Percentiles rank a stretch among this genome's conserved stretches.
Evolutionary conservation across 2,113 vertebrate species (phyloP).

Genomic region (Pipra filicauda): DNA sequence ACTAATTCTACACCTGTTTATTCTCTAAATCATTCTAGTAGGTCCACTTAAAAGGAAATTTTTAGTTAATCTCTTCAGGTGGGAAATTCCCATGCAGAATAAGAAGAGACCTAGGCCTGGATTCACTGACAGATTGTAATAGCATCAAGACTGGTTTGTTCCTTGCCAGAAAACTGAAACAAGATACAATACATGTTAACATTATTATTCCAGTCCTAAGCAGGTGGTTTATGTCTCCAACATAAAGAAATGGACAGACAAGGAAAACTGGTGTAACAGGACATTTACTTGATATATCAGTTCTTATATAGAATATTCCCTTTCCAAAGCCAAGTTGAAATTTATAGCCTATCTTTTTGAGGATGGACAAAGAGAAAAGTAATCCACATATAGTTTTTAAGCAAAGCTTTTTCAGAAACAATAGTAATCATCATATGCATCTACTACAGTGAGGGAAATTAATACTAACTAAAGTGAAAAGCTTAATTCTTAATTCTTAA

Average conservation of each 20-base stretch:
- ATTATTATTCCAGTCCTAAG: neutral
- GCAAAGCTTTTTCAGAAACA: neutral
- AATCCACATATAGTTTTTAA: neutral
- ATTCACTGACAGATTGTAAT: neutral
- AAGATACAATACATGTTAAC: neutral
- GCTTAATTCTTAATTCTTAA: neutral
- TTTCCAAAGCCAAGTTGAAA: neutral
- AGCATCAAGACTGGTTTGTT: neutral
- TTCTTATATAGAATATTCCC: neutral
- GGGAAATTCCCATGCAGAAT: neutral
- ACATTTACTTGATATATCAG: neutral
- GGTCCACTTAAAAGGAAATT: neutral
- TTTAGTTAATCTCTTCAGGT: neutral
- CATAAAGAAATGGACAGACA: neutral
- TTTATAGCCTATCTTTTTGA: neutral
- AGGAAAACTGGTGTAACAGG: neutral
- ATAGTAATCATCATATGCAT: neutral
- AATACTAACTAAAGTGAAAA: neutral
- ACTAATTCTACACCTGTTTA: neutral
- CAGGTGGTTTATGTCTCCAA: neutral
- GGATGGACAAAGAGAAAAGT: neutral
- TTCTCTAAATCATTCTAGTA: neutral
- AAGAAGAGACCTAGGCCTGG: neutral
- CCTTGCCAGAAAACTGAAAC: neutral
- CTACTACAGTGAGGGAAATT: neutral